phyloP scores from a whole-genome alignment of 2,797 vertebrate genomes.

The Serranus cabrilla region DNA sequence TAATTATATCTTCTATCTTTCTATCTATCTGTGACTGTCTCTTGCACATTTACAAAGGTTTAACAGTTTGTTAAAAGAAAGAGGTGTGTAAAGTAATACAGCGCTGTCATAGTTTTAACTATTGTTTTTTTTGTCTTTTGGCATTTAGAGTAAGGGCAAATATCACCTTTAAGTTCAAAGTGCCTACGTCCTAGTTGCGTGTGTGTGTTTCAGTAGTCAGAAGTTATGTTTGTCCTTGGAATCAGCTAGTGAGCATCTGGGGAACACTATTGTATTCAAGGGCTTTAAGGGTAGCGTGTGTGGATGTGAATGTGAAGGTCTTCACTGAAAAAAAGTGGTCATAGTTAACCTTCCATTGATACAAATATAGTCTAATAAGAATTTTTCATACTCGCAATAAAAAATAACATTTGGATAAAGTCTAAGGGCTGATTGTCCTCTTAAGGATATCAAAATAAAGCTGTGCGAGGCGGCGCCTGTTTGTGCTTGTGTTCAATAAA shows the following conservation, averaged over 20 bases:
- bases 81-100: background rate
- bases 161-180: background rate
- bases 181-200: background rate
- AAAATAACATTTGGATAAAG: background rate
- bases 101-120: background rate
- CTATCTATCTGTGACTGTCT: background rate
- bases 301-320: background rate
- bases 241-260: background rate
- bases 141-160: background rate
- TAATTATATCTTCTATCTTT: background rate
- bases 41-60: background rate
- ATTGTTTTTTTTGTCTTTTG: background rate
- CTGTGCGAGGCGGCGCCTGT: conserved; percentile 34
- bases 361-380: background rate
- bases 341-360: background rate
- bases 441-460: conserved; percentile 17
- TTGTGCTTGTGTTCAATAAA: conserved; percentile 58
- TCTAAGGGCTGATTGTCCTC: background rate
- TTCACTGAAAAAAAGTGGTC: background rate
- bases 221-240: background rate
- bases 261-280: background rate
- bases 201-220: background rate
- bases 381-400: conserved; percentile 2
- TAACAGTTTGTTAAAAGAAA: background rate
- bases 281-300: background rate